A percentile compares a stretch with the other conserved stretches of the same genome.
These are phyloP conservation scores for Agrochola lychnidis DNA, from an alignment of 2,888 invertebrate genomes.

Conservation along the genomic window DNA sequence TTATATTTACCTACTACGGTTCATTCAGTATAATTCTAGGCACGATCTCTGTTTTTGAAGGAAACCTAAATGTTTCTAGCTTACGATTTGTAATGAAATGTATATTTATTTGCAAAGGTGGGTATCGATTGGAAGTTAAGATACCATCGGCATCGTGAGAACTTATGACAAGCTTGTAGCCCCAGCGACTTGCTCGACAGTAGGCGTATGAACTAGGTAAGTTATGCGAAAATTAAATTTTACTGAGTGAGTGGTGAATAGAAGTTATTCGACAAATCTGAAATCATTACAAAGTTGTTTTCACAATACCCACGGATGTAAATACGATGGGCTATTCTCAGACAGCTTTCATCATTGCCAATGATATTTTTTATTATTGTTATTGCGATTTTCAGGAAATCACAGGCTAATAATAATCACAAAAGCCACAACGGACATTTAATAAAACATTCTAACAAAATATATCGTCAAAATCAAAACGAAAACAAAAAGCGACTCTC, in stretches of 20 bases:
- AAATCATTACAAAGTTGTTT: conserved; percentile 24
- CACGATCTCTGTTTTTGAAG: neutral
- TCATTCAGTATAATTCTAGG: neutral
- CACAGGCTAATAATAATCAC: conserved; percentile 27
- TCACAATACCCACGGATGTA: conserved; percentile 34
- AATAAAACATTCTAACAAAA: conserved; percentile 65
- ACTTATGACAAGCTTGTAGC: conserved; percentile 29
- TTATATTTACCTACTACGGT: neutral
- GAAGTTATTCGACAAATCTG: conserved; percentile 20
- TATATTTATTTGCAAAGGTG: conserved; percentile 22
- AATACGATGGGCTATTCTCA: conserved; percentile 12
- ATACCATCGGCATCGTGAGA: conserved; percentile 35
- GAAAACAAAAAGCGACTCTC: conserved; percentile 65
- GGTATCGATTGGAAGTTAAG: conserved; percentile 24
- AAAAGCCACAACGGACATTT: conserved; percentile 54
- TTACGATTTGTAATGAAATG: conserved; percentile 14
- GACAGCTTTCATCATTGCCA: neutral
- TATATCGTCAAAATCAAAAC: conserved; percentile 64
- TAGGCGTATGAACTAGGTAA: conserved; percentile 30
- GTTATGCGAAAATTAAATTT: conserved; percentile 41
- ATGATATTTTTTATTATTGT: neutral
- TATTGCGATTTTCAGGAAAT: neutral
- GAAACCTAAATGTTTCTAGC: neutral
- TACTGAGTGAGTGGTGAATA: conserved; percentile 11
- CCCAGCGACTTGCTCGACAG: neutral